Evolutionary conservation across 2,888 invertebrate species (phyloP).

Genomic region (Maniola hyperantus): DNA sequence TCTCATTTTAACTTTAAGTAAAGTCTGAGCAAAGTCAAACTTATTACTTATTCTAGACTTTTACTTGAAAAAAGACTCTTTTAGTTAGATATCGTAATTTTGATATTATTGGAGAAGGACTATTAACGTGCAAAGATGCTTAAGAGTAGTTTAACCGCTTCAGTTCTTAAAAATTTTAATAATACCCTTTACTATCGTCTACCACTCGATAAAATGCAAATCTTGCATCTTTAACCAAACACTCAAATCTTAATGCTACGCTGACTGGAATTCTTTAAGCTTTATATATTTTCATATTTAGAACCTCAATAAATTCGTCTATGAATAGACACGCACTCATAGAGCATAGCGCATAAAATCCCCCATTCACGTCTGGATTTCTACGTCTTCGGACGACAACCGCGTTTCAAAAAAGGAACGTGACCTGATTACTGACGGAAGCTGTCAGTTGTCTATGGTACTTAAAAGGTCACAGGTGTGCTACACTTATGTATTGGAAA

Average conservation of each 20-base stretch:
- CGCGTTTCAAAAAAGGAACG: slow-evolving; percentile 78
- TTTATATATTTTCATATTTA: slow-evolving; percentile 34
- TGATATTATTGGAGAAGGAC: too few species aligned
- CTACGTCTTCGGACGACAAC: slow-evolving; percentile 53
- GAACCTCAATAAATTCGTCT: slow-evolving; percentile 43
- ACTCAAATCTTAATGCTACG: too few species aligned
- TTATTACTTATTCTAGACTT: too few species aligned
- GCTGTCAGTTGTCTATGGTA: slow-evolving; percentile 66
- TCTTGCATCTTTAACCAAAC: background rate
- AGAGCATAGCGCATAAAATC: slow-evolving; percentile 40
- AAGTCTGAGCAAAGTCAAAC: too few species aligned
- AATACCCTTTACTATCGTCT: background rate
- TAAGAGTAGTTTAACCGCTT: too few species aligned
- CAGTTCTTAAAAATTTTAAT: background rate
- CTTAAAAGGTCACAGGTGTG: slow-evolving; percentile 63
- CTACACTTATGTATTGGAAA: slow-evolving; percentile 40
- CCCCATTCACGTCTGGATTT: slow-evolving; percentile 44
- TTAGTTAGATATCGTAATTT: too few species aligned
- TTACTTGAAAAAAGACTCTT: too few species aligned
- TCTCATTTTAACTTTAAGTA: too few species aligned
- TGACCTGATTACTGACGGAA: slow-evolving; percentile 80
- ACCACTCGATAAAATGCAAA: background rate
- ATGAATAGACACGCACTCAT: slow-evolving; percentile 43
- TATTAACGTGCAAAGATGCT: too few species aligned
- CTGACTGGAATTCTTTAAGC: background rate